A percentile compares a stretch with the other conserved stretches of the same genome.
Conservation (phyloP, 2,113 vertebrate genomes). For the Trochalopteron elliotii region DNA sequence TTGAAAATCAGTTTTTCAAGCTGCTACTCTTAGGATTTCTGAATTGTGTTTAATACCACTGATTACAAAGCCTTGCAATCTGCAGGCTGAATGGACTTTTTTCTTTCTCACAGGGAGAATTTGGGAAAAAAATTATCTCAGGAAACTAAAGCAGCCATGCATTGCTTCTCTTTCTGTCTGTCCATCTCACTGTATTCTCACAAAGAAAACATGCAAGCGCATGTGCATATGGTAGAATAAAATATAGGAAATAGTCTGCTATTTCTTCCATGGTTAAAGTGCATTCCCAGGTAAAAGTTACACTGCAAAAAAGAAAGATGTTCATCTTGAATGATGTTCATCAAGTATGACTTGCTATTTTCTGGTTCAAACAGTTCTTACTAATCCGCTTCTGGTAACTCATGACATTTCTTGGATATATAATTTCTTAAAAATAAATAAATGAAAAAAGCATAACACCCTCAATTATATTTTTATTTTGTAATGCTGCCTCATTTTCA, state of each 20-base stretch:
- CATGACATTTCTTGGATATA: not conserved
- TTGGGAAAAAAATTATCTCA: not conserved
- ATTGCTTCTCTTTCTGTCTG: not conserved
- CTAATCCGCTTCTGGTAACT: not conserved
- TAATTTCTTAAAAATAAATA: not conserved
- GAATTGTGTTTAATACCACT: not conserved
- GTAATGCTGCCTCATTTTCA: not conserved
- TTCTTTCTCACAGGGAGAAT: not conserved
- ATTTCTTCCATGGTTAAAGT: not conserved
- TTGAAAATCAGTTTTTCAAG: conserved; percentile 11
- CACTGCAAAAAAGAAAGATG: not conserved
- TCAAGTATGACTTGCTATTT: not conserved
- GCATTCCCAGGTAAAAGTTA: not conserved
- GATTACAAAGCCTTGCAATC: not conserved
- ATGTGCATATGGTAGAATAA: not conserved
- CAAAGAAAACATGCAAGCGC: not conserved
- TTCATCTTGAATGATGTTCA: not conserved
- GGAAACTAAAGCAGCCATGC: not conserved
- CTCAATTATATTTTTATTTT: not conserved
- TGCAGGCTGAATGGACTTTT: not conserved
- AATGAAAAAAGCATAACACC: not conserved
- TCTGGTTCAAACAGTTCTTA: not conserved
- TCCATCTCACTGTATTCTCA: not conserved
- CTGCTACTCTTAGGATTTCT: not conserved
- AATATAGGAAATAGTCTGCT: not conserved